Evolutionary conservation across 2,888 invertebrate species (phyloP).

Genomic region (Caenorhabditis imperialis): DNA sequence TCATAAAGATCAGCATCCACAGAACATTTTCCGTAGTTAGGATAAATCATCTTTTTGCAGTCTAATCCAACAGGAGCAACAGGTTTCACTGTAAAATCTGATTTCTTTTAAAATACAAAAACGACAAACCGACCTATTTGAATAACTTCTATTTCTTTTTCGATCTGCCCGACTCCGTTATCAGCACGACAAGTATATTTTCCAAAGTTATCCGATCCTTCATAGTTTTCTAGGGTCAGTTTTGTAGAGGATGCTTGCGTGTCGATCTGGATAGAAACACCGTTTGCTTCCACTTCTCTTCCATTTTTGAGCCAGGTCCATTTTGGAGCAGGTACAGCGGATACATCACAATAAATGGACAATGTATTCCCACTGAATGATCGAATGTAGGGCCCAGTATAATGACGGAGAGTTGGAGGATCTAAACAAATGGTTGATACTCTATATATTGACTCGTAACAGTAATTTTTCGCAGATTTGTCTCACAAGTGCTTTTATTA

Average conservation of each 20-base stretch:
- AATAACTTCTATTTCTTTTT: constrained; percentile 58
- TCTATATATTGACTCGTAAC: too few species aligned
- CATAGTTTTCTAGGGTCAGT: constrained; percentile 50
- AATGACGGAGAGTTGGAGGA: constrained; percentile 57
- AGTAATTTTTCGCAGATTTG: neutral
- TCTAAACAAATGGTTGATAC: constrained; percentile 58
- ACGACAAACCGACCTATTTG: constrained; percentile 59
- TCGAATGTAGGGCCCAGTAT: constrained; percentile 52
- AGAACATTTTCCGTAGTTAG: constrained; percentile 66
- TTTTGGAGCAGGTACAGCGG: constrained; percentile 65
- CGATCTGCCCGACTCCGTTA: constrained; percentile 65
- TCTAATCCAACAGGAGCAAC: constrained; percentile 54
- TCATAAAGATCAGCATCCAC: constrained; percentile 50
- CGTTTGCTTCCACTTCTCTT: constrained; percentile 64
- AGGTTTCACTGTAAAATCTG: constrained; percentile 56
- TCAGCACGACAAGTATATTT: constrained; percentile 65
- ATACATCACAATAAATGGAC: constrained; percentile 64
- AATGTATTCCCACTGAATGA: constrained; percentile 60
- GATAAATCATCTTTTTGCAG: constrained; percentile 64
- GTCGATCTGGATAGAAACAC: constrained; percentile 56
- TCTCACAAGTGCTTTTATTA: too few species aligned
- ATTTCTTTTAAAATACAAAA: neutral
- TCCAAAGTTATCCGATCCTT: constrained; percentile 60
- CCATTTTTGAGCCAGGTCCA: constrained; percentile 66
- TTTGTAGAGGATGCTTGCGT: constrained; percentile 37